Evolutionary conservation across 2,888 invertebrate genomes (phyloP), one percentile per base, ranked within the genome.

Genomic region (Chrysolina americana): DNA sequence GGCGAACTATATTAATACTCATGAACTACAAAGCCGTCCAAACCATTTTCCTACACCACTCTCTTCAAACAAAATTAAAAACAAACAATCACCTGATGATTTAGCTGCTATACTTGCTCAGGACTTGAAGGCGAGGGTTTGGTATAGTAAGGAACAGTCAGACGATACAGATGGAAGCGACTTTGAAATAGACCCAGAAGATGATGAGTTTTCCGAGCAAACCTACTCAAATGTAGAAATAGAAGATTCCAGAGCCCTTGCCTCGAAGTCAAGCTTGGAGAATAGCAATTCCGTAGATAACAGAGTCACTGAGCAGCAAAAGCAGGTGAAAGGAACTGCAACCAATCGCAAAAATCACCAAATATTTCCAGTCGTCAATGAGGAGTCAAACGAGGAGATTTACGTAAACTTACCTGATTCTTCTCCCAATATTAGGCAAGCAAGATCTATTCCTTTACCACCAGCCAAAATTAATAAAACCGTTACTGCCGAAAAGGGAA

Each of bases 41-140:
- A n/a, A 36, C 8, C 28, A 23, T n/a, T 9, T n/a, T 5, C 21
- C 53, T 5, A 21, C 21, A 21, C 53, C 53, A 11, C 5, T 53
- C 2, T 13, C 53, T 53, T 1, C 53, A 21, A 23, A 13, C 4
- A 21, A 53, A 19, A 5, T 2, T 6, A 3, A 1, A 21, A 53
- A 13, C 53, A 13, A 19, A 36, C 11, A 19, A 23, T 64, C 56
- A 13, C n/a, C 53, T n/a, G 64, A 41, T 36, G 36, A 50, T 41
- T 69, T 73, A 15, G 68, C 68, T 10, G 23, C 28, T 11, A 68
- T 69, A 69, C 47, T 73, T 6, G 50, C 72, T 8, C 48, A 53
- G 56, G 68, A 47, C 13, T 47, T 73, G 15, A 68, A 68, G 41
- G 10, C 23, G 1, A 68, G 69, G 50, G 47, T 44, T 59, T 56